Percentiles rank a stretch among this genome's conserved stretches.
Conservation (phyloP, 2,113 vertebrate species). For the Osmerus mordax region DNA sequence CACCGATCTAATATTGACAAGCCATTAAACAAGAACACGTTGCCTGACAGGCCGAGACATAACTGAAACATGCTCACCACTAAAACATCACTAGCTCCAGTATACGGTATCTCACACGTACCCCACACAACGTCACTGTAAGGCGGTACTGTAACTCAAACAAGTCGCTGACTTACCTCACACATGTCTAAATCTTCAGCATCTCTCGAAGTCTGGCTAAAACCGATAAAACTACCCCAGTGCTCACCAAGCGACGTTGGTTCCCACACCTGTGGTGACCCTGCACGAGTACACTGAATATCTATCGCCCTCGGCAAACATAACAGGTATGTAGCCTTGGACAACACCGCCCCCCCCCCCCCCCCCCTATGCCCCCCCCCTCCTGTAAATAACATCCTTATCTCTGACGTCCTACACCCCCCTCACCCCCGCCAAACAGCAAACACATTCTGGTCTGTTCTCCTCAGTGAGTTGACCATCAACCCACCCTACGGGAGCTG, state of each 20-base stretch:
- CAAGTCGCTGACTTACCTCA: too few species aligned
- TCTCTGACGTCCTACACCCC: conserved; percentile 21
- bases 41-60: not conserved
- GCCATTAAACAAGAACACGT: not conserved
- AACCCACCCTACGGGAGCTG: not conserved
- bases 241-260: too few species aligned
- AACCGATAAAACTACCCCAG: not conserved
- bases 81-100: too few species aligned
- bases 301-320: conserved; percentile 40
- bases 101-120: too few species aligned
- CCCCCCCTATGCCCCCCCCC: not conserved
- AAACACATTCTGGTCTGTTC: conserved; percentile 11
- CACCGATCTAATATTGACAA: not conserved
- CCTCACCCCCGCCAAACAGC: not conserved
- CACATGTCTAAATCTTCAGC: too few species aligned
- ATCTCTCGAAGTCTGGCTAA: too few species aligned
- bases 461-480: conserved; percentile 1
- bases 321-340: conserved; percentile 44
- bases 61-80: not conserved
- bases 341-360: conserved; percentile 3
- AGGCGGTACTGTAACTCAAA: too few species aligned
- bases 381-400: conserved; percentile 38
- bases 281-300: conserved; percentile 43
- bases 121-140: too few species aligned
- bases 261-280: conserved; percentile 33